Conservation (phyloP, 2,888 invertebrate genomes). For the Rapana venosa region DNA sequence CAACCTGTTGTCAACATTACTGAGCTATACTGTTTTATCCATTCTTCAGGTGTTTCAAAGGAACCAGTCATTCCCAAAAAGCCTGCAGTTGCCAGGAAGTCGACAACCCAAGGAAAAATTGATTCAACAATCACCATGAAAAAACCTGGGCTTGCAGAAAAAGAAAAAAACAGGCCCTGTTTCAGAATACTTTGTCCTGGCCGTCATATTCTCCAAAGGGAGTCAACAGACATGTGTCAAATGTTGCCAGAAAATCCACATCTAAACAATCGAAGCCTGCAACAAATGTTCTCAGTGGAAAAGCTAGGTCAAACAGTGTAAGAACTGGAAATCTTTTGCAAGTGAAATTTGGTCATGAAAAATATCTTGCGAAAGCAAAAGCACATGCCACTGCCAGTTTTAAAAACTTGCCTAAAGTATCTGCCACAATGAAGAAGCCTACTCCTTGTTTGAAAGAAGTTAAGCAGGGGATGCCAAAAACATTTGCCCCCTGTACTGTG, state of each 20-base stretch:
- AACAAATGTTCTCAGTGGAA: neutral
- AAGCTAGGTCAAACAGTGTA: neutral
- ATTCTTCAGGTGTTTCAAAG: neutral
- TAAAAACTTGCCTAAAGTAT: neutral
- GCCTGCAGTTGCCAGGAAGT: neutral
- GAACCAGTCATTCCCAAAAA: neutral
- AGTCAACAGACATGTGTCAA: neutral
- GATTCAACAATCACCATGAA: neutral
- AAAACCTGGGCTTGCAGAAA: neutral
- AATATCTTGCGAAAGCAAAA: neutral
- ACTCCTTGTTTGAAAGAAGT: neutral
- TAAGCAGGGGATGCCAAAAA: neutral
- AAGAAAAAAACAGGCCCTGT: neutral
- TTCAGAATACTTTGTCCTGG: neutral
- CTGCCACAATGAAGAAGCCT: neutral
- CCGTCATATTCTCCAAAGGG: neutral
- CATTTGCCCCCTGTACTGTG: neutral
- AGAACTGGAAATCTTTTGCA: constrained; percentile 6
- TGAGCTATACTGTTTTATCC: neutral
- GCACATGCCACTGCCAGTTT: neutral
- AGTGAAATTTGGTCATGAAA: constrained; percentile 10
- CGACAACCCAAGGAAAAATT: neutral
- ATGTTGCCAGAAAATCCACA: constrained; percentile 27
- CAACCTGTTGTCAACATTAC: neutral
- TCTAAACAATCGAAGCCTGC: neutral